Evolutionary conservation across 2,113 vertebrate species (phyloP).

Genomic region (Charadrius vociferus): DNA sequence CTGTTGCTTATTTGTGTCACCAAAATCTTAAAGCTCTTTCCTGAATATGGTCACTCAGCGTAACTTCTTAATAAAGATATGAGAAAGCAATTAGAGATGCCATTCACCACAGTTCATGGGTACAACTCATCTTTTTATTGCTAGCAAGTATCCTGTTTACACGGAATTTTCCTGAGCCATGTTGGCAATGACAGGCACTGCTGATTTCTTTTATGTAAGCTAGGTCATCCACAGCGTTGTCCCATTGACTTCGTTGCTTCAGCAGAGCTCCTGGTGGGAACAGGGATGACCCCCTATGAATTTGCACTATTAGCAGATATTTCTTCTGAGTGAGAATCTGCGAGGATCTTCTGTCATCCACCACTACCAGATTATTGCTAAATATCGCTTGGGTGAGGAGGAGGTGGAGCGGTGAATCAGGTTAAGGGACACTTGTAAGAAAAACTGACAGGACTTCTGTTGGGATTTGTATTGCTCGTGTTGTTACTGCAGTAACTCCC

Average conservation of each 20-base stretch:
- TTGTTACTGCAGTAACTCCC: slow-evolving; percentile 11
- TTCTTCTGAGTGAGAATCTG: neutral
- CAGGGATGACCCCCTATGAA: neutral
- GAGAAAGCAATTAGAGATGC: neutral
- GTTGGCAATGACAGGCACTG: neutral
- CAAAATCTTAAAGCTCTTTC: neutral
- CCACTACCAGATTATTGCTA: neutral
- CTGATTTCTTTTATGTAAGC: neutral
- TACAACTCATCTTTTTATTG: neutral
- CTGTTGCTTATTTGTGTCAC: neutral
- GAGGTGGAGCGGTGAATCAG: neutral
- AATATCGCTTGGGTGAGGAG: neutral
- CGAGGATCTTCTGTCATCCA: neutral
- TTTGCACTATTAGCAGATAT: neutral
- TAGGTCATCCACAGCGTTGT: neutral
- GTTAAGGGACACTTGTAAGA: neutral
- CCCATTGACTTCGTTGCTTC: neutral
- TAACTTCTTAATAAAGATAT: neutral
- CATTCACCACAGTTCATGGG: neutral
- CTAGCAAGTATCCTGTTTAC: neutral
- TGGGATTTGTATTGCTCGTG: neutral
- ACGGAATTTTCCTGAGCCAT: neutral
- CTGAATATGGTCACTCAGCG: neutral
- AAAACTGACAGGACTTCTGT: neutral
- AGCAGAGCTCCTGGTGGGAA: neutral